phyloP scores from a whole-genome alignment of 2,113 vertebrate genomes.

The Aleadryas rufinucha region DNA sequence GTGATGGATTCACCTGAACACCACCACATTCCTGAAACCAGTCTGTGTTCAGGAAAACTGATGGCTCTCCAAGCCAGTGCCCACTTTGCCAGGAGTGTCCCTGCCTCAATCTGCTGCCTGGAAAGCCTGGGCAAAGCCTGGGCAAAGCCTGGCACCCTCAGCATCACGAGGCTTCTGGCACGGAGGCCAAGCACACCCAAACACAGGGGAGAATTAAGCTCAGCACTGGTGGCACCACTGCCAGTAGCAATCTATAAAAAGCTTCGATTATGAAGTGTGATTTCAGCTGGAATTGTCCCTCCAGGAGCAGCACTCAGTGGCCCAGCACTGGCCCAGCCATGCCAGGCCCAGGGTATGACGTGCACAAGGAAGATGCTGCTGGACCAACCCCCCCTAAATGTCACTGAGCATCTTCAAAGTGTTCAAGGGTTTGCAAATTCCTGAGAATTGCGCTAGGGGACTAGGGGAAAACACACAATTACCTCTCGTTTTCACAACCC shows the following conservation, averaged over 20 bases:
- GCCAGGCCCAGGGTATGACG: fast-evolving
- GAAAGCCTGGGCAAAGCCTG: background rate
- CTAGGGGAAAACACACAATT: background rate
- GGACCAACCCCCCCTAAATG: background rate
- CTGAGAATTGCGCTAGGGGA: background rate
- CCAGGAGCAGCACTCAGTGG: background rate
- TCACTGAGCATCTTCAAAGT: background rate
- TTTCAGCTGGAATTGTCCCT: background rate
- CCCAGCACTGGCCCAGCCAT: background rate
- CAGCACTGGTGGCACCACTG: background rate
- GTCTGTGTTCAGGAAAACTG: background rate
- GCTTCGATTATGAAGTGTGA: background rate
- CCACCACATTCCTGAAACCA: too few relatives aligned
- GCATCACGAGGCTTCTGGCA: background rate
- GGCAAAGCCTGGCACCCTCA: background rate
- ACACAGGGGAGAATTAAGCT: background rate
- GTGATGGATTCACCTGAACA: background rate
- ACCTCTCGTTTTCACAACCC: background rate
- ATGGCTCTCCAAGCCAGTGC: background rate
- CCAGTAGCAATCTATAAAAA: background rate
- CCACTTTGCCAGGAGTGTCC: background rate
- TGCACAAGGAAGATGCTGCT: background rate
- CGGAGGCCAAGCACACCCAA: background rate
- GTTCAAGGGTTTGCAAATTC: background rate
- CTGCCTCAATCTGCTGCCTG: background rate